Evolutionary conservation across 2,113 vertebrate genomes (phyloP).

Genomic region (Prionailurus bengalensis): DNA sequence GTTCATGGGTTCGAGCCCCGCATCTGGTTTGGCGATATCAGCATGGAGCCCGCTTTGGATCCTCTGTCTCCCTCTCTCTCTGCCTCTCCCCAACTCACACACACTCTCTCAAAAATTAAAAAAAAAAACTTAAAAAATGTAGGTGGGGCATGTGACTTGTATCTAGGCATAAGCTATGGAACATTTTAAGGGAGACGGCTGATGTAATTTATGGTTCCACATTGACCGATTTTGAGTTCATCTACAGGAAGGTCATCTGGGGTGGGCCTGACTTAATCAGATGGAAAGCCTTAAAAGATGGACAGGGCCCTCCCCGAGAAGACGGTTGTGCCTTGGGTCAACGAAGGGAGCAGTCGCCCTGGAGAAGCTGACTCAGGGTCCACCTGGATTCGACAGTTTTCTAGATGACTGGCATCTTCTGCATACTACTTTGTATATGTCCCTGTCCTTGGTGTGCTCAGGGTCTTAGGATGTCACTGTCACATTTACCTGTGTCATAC

Average conservation of each 20-base stretch:
- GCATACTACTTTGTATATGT: neutral
- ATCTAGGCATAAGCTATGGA: neutral
- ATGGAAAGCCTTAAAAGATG: no score
- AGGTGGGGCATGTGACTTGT: neutral
- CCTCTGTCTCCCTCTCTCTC: no score
- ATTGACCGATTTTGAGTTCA: no score
- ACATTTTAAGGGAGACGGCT: no score
- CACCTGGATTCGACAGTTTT: neutral
- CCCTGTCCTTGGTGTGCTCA: no score
- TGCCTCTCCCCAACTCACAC: no score
- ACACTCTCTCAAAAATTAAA: no score
- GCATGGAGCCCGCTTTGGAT: no score
- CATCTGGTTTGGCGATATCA: no score
- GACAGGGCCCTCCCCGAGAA: accelerated
- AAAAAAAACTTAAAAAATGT: no score
- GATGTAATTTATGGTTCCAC: neutral
- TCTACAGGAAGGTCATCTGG: neutral
- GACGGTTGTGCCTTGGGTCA: neutral
- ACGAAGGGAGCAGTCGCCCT: accelerated
- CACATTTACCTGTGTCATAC: no score
- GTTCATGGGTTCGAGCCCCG: no score
- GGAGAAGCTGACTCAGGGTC: neutral
- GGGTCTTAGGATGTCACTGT: neutral
- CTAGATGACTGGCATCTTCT: accelerated
- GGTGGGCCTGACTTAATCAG: neutral